A percentile compares a stretch with the other conserved stretches of the same genome.
Evolutionary conservation across 1,140 invertebrate species (phyloP).

Genomic region (Augochlora pura): DNA sequence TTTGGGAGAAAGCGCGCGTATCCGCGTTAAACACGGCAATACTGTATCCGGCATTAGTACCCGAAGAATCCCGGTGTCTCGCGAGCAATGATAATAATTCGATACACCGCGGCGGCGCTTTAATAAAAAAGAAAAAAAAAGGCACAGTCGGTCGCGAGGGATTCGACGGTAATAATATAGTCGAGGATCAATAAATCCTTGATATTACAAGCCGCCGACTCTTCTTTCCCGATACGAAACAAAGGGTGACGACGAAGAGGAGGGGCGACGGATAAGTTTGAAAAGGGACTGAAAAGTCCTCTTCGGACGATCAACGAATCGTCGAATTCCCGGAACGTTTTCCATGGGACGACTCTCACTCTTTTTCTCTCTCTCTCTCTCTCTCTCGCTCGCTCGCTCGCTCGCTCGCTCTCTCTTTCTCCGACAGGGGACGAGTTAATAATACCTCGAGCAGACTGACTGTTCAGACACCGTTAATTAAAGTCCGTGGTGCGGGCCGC

Average conservation of each 20-base stretch:
- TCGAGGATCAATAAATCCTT: background rate
- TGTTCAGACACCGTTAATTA: conserved; percentile 68
- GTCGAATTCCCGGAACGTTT: conserved; percentile 48
- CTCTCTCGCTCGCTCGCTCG: too few species aligned
- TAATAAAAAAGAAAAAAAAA: too few species aligned
- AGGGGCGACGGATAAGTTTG: background rate
- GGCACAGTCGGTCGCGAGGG: background rate
- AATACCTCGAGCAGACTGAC: conserved; percentile 55
- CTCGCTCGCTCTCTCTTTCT: too few species aligned
- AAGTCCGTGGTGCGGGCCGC: conserved; percentile 51
- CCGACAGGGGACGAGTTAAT: conserved; percentile 60
- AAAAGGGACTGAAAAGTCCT: conserved; percentile 10
- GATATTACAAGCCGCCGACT: background rate
- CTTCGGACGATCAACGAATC: conserved; percentile 36
- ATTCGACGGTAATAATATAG: background rate
- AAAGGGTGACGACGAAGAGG: background rate
- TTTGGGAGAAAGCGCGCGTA: too few species aligned
- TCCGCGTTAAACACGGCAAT: too few species aligned
- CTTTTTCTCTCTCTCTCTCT: background rate
- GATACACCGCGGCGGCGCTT: background rate
- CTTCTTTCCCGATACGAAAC: background rate
- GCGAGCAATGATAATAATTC: too few species aligned
- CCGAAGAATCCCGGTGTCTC: background rate
- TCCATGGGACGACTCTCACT: conserved; percentile 29
- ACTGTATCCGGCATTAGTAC: background rate